phyloP scores from a whole-genome alignment of 1,140 invertebrate species.

The Micrasema minimum region DNA sequence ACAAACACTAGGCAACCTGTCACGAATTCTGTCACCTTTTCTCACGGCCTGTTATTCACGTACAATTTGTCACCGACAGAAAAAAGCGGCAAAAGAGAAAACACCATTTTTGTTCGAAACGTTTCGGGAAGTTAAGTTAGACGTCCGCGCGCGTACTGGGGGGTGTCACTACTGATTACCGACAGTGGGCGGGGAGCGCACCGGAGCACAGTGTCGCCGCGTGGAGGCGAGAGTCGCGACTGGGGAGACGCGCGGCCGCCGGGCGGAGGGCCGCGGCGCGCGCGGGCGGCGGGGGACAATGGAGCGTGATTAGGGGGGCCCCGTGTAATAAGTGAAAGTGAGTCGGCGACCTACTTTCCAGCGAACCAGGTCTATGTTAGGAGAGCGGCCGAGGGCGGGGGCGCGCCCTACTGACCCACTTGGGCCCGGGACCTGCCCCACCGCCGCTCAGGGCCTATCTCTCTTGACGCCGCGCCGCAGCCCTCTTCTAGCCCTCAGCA shows the following conservation, averaged over 20 bases:
- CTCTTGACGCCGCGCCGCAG: too few relatives aligned
- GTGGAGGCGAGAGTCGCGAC: constrained; percentile 59
- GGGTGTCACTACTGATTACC: constrained; percentile 33
- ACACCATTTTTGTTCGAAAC: constrained; percentile 31
- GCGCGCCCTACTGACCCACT: constrained; percentile 75
- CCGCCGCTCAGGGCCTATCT: neutral
- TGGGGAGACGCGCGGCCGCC: constrained; percentile 63
- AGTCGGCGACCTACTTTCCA: constrained; percentile 74
- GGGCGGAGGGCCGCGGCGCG: constrained; percentile 62
- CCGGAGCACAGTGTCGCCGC: constrained; percentile 52
- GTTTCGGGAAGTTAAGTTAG: constrained; percentile 10
- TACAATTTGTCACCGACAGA: constrained; percentile 49
- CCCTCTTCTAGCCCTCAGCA: too few relatives aligned
- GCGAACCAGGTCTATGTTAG: constrained; percentile 76
- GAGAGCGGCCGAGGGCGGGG: constrained; percentile 63
- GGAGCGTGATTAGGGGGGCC: constrained; percentile 73
- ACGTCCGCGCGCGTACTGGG: constrained; percentile 15
- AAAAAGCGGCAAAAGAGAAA: constrained; percentile 51
- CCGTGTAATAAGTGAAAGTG: constrained; percentile 77
- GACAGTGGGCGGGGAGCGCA: constrained; percentile 56
- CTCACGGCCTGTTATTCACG: constrained; percentile 8
- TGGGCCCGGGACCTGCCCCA: constrained; percentile 55
- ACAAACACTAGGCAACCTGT: constrained; percentile 2
- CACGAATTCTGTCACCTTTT: neutral
- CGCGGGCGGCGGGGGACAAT: constrained; percentile 65